Evolutionary conservation across 2,113 vertebrate species (phyloP), one percentile per base, ranked within the genome.

Genomic region (Asarcornis scutulata): DNA sequence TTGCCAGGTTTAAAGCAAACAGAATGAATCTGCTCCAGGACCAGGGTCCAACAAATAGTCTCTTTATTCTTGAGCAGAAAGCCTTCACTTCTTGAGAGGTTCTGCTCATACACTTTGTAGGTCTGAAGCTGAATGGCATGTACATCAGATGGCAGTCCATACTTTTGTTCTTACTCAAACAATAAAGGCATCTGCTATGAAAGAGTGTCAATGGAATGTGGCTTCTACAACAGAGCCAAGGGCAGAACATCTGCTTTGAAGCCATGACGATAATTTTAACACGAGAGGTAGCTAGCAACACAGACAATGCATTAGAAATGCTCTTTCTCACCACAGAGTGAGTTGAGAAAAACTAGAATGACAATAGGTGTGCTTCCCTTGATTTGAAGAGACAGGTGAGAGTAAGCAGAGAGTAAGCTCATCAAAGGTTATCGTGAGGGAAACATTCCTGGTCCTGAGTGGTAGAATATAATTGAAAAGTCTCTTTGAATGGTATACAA

Each of bases 161-260:
- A 95, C 86, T 92, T 96, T 40, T 89, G 81, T 40, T 58, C 95
- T 97, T 96, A 97, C 93, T 95, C 96, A 95, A 91, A 58, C 88
- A 9, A 26, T 18, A 78, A 6, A 79, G 64, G 77, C 86, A 89
- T 72, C 84, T 93, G 23, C 91, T 87, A 89, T 95, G 96, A 95
- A 79, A 85, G 91, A 34, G 83, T 85, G 53, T 20, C 81, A 25
- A 6, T 76, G 96, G 96, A 97, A 96, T 96, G 96, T 68, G 44
- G 91, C 89, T 85, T 81, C 86, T 94, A 72, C 71, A 85, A 42
- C 2, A 93, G 23, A 93, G 91, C 93, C 94, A 58, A 50, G 27
- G 95, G 95, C 91, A 95, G 86, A 34, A 89, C 48, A 58, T n/a
- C 74, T 50, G 34, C 95, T 96, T 97, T 95, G 96, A 97, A 96